Evolutionary conservation across 2,797 vertebrate species (phyloP), one percentile per base, ranked within the genome.

Genomic region (Ptychadena robeensis): DNA sequence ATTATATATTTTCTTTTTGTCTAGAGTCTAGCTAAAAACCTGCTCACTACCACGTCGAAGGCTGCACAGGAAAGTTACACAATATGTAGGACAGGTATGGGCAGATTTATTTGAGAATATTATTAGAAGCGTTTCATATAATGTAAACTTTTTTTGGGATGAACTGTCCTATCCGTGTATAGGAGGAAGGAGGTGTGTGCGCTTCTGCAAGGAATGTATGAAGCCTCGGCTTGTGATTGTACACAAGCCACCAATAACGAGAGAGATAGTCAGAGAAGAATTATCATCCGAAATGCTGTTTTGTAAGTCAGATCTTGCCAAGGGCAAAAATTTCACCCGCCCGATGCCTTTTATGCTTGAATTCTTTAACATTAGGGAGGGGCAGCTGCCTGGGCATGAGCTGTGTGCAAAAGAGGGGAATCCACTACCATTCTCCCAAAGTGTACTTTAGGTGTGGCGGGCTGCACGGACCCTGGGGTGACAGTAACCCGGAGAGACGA

Each of bases 301-400:
- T 35, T 70, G 82, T 80, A 85, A 85, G 82, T 75, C 53, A 70
- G 37, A 69, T 74, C 27, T 85, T 53, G 82, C 82, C 82, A 69
- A 28, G 37, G 82, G 82, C 82, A 75, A 75, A 61, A 28, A 75
- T 70, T 28, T 69, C 48, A 61, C 63, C 64, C 48, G 53, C 44
- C 64, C 30, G 15, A 32, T 77, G 73, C 37, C 38, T 75, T 85
- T 85, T 69, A 68, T 80, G 82, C 71, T 28, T 63, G 77, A 80
- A 80, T 85, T 85, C 70, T 85, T 85, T 75, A 80, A 63, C 53
- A 70, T 85, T 70, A 80, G 82, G 82, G 82, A 80, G 82, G 82
- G 82, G 82, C 53, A 31, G 77, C 53, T 75, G 82, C 35, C 77
- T 61, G 76, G 76, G 82, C 82, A 84, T 69, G 70, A 73, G 61